phyloP scores from a whole-genome alignment of 2,797 vertebrate genomes.

The Spea hammondii region DNA sequence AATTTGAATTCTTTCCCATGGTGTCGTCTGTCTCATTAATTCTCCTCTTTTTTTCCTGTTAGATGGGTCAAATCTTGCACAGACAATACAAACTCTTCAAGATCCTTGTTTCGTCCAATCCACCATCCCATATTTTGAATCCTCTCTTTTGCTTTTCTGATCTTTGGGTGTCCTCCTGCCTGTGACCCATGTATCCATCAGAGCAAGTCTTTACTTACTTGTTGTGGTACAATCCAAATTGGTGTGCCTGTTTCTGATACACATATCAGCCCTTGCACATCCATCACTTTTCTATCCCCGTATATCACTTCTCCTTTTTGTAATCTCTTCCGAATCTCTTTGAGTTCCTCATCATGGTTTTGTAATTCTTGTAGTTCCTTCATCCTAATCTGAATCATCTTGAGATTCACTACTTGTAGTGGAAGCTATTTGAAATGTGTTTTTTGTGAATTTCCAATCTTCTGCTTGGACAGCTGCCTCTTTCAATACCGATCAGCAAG shows the following conservation, averaged over 20 bases:
- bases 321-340: too few relatives aligned
- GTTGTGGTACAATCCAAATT: neutral
- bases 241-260: too few relatives aligned
- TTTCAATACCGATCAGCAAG: neutral
- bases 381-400: too few relatives aligned
- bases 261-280: too few relatives aligned
- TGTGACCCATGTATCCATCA: conserved; percentile 11
- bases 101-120: neutral
- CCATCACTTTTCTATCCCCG: too few relatives aligned
- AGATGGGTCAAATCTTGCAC: conserved; percentile 5
- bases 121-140: conserved; percentile 3
- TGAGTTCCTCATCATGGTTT: too few relatives aligned
- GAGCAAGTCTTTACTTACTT: conserved; percentile 1
- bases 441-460: neutral
- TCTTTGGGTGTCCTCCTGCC: neutral
- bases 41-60: conserved; percentile 9
- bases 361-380: too few relatives aligned
- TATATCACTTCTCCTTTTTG: too few relatives aligned
- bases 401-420: neutral
- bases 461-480: neutral
- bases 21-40: conserved; percentile 15
- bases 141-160: conserved; percentile 1
- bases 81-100: neutral
- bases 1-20: conserved; percentile 17
- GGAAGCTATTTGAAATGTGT: neutral